Evolutionary conservation across 1,140 invertebrate genomes (phyloP), one percentile per base, ranked within the genome.

Genomic region (Drosophila nigrodunni): DNA sequence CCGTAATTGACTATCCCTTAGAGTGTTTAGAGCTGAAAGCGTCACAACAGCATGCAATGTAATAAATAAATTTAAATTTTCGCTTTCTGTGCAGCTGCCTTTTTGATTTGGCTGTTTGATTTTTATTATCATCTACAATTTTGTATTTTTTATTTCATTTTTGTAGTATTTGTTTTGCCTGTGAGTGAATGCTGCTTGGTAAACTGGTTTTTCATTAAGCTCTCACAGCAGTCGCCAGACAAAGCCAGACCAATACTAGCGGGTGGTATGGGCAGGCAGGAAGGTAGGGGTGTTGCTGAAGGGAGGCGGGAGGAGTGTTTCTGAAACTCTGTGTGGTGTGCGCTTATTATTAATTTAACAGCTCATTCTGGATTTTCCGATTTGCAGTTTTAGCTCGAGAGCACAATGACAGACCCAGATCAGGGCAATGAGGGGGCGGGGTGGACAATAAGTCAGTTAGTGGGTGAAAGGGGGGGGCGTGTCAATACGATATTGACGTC

Each of bases 301-400:
- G 6, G 39, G 5, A 13, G 7, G 3, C 0, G 43, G 2, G 2
- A 3, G 52, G 18, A 44, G 44, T 39, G 49, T 41, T 39, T 21
- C 25, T 55, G 49, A 55, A 13, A 41, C 41, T 47, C 13, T 70
- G 58, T 59, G 34, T 47, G 25, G 25, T 78, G 68, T 61, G 75
- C 37, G 82, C 82, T 87, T 85, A 87, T 87, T 88, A 88, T 88
- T 82, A 87, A 88, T 88, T 82, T 79, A 80, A 87, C 83, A 88
- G 61, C 82, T 87, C 82, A 87, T 87, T 77, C 83, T 87, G 82
- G 82, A 88, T 87, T 87, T 87, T 88, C 82, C 82, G 79, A 88
- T 65, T 77, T 80, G 76, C 69, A 76, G 60, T 65, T 55, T 67
- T 34, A 59, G 37, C 73, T 60, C 60, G 34, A 52, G 55, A 71